phyloP scores from a whole-genome alignment of 2,113 vertebrate species.

The Cyanocitta stelleri region DNA sequence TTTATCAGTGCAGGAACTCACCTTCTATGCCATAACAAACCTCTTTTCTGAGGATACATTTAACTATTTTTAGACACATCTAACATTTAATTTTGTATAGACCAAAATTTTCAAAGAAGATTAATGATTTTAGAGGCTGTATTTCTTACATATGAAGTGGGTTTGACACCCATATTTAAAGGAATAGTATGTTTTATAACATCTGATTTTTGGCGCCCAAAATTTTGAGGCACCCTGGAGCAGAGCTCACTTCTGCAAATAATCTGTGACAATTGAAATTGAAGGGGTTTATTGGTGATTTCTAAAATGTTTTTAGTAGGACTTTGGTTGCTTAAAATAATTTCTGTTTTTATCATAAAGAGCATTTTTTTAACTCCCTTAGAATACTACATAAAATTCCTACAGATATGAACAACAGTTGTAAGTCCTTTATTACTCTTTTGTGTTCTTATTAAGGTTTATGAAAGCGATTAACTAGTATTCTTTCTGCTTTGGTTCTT shows the following conservation, averaged over 20 bases:
- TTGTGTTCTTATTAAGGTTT: not conserved
- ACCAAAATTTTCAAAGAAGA: not conserved
- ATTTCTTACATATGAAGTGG: not conserved
- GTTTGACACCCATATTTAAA: not conserved
- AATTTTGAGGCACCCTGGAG: not conserved
- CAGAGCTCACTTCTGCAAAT: not conserved
- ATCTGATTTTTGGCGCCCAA: not conserved
- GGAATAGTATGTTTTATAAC: not conserved
- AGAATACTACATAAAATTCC: not conserved
- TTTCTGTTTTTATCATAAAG: not conserved
- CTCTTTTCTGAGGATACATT: not conserved
- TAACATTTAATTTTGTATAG: not conserved
- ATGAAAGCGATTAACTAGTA: not conserved
- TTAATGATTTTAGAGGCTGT: not conserved
- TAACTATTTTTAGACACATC: not conserved
- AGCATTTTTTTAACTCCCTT: not conserved
- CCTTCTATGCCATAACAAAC: not conserved
- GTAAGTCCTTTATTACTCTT: not conserved
- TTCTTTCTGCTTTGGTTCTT: not conserved
- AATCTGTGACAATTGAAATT: not conserved
- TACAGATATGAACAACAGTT: not conserved
- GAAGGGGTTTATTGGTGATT: not conserved
- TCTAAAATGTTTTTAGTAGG: not conserved
- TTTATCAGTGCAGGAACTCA: not conserved
- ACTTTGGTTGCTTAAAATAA: not conserved